Evolutionary conservation across 2,888 invertebrate genomes (phyloP), one percentile per base, ranked within the genome.

Genomic region (Drosophila picticornis): DNA sequence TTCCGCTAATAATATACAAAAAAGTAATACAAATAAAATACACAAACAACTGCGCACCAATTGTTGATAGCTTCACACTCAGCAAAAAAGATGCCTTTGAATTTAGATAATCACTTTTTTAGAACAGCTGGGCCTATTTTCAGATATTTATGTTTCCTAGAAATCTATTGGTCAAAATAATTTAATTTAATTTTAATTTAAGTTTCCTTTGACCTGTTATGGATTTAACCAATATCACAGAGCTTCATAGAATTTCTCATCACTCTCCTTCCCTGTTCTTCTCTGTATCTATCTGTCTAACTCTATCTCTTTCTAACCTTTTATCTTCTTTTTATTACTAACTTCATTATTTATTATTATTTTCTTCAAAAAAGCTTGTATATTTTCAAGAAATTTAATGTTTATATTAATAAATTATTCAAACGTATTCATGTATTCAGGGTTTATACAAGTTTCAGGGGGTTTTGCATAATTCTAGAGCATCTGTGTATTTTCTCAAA

Each of bases 1-100:
- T 85, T 77, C 77, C 75, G n/a, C 51, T 29, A 51, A n/a, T 7
- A 11, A 29, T 7, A 29, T 9, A 25, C 4, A 25, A 4, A 9
- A 16, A 16, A 4, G n/a, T 22, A 6, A 6, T 3, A 13, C 34
- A 46, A 22, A 22, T 22, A 1, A 22, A 11, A 43, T 6, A 43
- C 6, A 2, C n/a, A 43, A 22, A 3, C n/a, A 11, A 6, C 43
- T 43, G 11, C 1, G 11, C 11, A 2, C 6, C 43, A n/a, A 43
- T 9, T 7, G 22, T 13, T 22, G 4, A 46, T 22, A 4, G 46
- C 13, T 9, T 1, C 25, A 16, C 16, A 46, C 16, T 25, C 7
- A 7, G 13, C 34, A 25, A 16, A 25, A 16, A 46, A 16, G 9
- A 25, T 46, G 22, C 7, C 16, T 16, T 16, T 0, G 4, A 7